Conservation (phyloP, 1,140 invertebrate species). For the Drosophila nannoptera region DNA sequence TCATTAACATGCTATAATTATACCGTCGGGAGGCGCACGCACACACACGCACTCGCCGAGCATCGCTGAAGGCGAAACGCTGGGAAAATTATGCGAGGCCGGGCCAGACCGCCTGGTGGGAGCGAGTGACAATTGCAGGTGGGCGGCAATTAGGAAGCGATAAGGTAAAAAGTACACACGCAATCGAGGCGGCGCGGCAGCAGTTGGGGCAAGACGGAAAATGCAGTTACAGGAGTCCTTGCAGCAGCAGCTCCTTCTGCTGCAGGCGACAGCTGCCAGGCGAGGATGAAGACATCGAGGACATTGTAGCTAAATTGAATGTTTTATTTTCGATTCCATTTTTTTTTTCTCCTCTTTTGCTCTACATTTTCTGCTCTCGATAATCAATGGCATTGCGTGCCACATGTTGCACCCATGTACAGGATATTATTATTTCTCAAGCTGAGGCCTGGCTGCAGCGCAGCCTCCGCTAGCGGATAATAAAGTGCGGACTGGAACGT, state of each 20-base stretch:
- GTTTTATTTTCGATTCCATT: constrained; percentile 36
- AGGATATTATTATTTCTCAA: constrained; percentile 65
- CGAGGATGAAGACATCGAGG: constrained; percentile 24
- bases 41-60: constrained; percentile 11
- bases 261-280: constrained; percentile 64
- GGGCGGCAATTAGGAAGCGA: constrained; percentile 67
- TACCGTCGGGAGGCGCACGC: constrained; percentile 66
- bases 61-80: constrained; percentile 25
- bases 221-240: constrained; percentile 49
- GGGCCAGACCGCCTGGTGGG: constrained; percentile 24
- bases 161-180: constrained; percentile 58
- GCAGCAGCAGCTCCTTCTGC: constrained; percentile 36
- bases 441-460: constrained; percentile 19
- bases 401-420: constrained; percentile 68
- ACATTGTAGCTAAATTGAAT: constrained; percentile 66
- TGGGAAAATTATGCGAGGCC: constrained; percentile 39
- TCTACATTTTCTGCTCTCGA: constrained; percentile 26
- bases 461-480: background rate
- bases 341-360: constrained; percentile 18
- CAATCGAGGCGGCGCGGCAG: constrained; percentile 24
- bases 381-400: constrained; percentile 55
- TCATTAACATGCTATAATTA: constrained; percentile 59
- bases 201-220: constrained; percentile 39
- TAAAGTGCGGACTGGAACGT: constrained; percentile 25
- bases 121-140: constrained; percentile 19